phyloP scores from a whole-genome alignment of 2,888 invertebrate species.

The Parnassius glacialis region DNA sequence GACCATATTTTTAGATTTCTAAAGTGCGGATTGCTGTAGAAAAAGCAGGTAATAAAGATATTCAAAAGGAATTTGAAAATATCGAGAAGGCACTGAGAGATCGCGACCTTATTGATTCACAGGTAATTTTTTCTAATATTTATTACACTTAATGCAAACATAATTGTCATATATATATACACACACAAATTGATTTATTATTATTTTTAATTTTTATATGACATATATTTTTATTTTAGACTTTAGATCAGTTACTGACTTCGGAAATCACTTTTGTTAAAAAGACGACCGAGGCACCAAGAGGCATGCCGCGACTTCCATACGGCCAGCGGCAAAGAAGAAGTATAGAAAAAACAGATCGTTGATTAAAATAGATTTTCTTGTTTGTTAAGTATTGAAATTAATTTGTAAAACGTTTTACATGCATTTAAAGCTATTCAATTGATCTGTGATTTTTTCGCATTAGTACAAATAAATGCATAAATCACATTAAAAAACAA shows the following conservation, averaged over 20 bases:
- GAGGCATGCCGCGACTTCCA: slow-evolving; percentile 19
- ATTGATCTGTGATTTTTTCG: too few species aligned
- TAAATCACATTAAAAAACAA: too few species aligned
- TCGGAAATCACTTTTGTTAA: slow-evolving; percentile 13
- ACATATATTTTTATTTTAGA: background rate
- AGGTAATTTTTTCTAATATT: slow-evolving; percentile 45
- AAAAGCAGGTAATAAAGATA: slow-evolving; percentile 71
- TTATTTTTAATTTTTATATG: too few species aligned
- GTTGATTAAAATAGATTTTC: background rate
- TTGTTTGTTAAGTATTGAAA: background rate
- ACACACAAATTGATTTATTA: too few species aligned
- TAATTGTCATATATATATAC: too few species aligned
- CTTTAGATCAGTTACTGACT: slow-evolving; percentile 19
- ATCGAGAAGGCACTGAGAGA: slow-evolving; percentile 78
- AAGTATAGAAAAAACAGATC: background rate
- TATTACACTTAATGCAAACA: too few species aligned
- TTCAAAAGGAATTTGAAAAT: slow-evolving; percentile 77
- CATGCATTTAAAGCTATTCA: too few species aligned
- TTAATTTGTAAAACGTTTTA: background rate
- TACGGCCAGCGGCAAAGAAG: slow-evolving; percentile 13
- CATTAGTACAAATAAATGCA: too few species aligned
- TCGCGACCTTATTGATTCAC: slow-evolving; percentile 70
- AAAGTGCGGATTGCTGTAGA: slow-evolving; percentile 71
- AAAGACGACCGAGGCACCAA: background rate
- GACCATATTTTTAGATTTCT: slow-evolving; percentile 63